These are phyloP conservation scores for Seira musarum DNA, from an alignment of 2,888 invertebrate genomes.

Conservation along the genomic window DNA sequence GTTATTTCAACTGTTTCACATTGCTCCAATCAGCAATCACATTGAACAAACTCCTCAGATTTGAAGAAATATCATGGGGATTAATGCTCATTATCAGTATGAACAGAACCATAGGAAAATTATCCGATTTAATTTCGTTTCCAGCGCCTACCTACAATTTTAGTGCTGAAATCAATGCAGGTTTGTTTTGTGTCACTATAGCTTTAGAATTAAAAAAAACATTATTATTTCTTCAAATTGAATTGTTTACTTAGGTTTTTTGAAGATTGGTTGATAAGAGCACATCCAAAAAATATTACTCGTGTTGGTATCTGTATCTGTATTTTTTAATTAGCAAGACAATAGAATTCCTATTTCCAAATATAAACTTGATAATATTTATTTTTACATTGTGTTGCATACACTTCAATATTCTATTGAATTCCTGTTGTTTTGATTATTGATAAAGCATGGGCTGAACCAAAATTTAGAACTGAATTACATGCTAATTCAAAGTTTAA, in stretches of 20 bases:
- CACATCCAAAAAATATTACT: neutral
- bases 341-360: neutral
- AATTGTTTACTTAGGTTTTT: neutral
- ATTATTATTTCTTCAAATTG: neutral
- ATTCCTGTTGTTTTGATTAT: conserved; percentile 46
- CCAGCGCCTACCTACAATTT: neutral
- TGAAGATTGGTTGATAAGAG: neutral
- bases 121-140: no score
- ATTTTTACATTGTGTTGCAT: neutral
- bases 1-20: conserved; percentile 21
- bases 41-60: neutral
- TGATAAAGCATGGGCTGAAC: conserved; percentile 57
- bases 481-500: conserved; percentile 40
- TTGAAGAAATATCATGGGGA: no score
- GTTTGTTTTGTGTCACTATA: neutral
- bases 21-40: neutral
- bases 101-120: no score
- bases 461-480: conserved; percentile 38
- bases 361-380: neutral
- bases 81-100: neutral
- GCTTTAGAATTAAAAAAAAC: neutral
- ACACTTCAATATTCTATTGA: conserved; percentile 28
- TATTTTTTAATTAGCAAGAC: neutral
- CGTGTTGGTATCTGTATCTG: neutral
- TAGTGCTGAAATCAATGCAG: neutral